Evolutionary conservation across 2,888 invertebrate species (phyloP).

Genomic region (Folsomia manolachei): DNA sequence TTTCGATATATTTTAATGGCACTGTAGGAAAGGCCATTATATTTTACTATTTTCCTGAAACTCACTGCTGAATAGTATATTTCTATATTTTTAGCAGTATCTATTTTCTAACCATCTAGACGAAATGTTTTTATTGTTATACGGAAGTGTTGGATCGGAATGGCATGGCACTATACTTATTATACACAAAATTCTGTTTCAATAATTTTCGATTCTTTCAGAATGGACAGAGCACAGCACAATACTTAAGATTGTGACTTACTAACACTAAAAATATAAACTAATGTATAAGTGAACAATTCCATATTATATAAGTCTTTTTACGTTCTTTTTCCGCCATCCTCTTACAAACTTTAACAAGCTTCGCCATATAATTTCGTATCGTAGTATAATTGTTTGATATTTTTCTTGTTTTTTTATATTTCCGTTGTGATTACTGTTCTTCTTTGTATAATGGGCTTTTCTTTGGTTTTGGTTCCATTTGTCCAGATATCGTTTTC

Average conservation of each 20-base stretch:
- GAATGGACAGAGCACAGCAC: too few relatives aligned
- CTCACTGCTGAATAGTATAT: too few relatives aligned
- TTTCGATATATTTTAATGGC: not conserved
- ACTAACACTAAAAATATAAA: not conserved
- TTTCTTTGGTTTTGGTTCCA: conserved; percentile 35
- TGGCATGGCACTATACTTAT: not conserved
- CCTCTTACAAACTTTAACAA: too few relatives aligned
- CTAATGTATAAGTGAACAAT: not conserved
- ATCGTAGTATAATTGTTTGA: too few relatives aligned
- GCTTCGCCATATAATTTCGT: too few relatives aligned
- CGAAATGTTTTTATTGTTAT: not conserved
- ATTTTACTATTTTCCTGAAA: too few relatives aligned
- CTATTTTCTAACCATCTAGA: too few relatives aligned
- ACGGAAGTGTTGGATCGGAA: not conserved
- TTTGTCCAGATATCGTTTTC: conserved; percentile 29
- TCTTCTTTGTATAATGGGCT: conserved; percentile 48
- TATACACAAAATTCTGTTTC: not conserved
- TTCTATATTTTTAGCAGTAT: not conserved
- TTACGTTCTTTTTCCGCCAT: not conserved
- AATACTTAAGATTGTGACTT: too few relatives aligned
- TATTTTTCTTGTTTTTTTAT: too few relatives aligned
- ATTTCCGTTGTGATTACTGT: conserved; percentile 49
- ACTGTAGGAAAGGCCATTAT: not conserved
- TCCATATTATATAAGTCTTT: not conserved
- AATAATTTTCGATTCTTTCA: too few relatives aligned